A percentile compares a stretch with the other conserved stretches of the same genome.
Evolutionary conservation across 2,797 vertebrate species (phyloP).

Genomic region (Poeciliopsis paucimaculata): DNA sequence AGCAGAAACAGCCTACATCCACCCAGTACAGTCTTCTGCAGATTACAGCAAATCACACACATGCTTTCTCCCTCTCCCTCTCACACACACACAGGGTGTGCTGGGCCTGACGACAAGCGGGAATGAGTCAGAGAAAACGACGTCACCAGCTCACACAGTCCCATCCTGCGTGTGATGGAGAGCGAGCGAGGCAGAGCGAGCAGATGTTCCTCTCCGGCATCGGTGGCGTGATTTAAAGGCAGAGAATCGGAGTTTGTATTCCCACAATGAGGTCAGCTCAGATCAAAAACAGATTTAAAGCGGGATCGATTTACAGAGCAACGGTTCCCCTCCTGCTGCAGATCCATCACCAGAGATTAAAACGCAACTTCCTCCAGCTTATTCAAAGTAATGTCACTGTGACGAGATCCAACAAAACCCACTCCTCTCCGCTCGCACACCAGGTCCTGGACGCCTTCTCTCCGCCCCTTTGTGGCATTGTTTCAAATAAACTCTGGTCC

Average conservation of each 20-base stretch:
- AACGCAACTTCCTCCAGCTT: constrained; percentile 43
- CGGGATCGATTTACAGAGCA: constrained; percentile 37
- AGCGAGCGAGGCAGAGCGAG: constrained; percentile 54
- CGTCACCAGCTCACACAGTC: constrained; percentile 74
- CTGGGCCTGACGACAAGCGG: constrained; percentile 66
- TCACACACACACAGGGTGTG: constrained; percentile 60
- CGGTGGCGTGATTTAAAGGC: constrained; percentile 71
- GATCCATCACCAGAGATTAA: constrained; percentile 44
- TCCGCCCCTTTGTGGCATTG: neutral
- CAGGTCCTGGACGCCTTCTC: neutral
- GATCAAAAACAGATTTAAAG: constrained; percentile 69
- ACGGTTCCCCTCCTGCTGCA: constrained; percentile 25
- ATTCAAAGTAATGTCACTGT: constrained; percentile 38
- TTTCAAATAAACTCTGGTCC: neutral
- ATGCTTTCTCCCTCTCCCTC: neutral
- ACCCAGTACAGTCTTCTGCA: constrained; percentile 50
- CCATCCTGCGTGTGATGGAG: constrained; percentile 50
- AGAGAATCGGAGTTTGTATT: constrained; percentile 60
- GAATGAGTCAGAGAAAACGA: constrained; percentile 80
- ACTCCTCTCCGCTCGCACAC: constrained; percentile 14
- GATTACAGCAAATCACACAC: constrained; percentile 40
- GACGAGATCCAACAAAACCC: constrained; percentile 20
- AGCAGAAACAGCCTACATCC: constrained; percentile 40
- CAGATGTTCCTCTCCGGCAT: constrained; percentile 78
- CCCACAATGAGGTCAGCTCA: constrained; percentile 70